Evolutionary conservation across 2,888 invertebrate species (phyloP), one percentile per base, ranked within the genome.

Genomic region (Rhorus exstirpatorius): DNA sequence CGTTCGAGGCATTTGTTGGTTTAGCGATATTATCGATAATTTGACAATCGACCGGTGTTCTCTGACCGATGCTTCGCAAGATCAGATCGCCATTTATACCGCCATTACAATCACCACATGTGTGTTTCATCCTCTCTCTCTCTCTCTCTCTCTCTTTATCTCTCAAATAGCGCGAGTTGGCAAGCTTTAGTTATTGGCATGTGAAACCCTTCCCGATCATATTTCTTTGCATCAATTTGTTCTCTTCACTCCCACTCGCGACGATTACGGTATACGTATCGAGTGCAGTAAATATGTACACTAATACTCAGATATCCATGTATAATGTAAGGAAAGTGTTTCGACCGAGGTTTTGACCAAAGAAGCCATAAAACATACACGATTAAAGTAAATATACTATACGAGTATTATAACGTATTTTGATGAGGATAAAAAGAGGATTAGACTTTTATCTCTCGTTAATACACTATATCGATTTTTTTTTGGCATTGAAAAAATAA

Each of bases 11-110:
- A 88, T n/a, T 91, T 92, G 92, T 92, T 92, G 91, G 91, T 92
- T 92, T 92, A 92, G 89, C 88, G 87, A 89, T 90, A 92, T 92
- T 92, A 92, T 89, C 91, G 92, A 91, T 92, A 92, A 92, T 92
- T 92, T 90, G 92, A 92, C 90, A 91, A 92, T 90, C 91, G 90
- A 87, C 87, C 86, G 84, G 77, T 84, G 83, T 77, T 84, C 51
- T 44, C 58, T 24, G 35, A 41, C 24, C 86, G 83, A 81, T 80
- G 60, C 63, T 82, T 72, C 74, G 81, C 74, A 63, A 81, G 79
- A 79, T 76, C 70, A 78, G 65, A 76, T 77, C 87, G 86, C 87
- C 86, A 86, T 88, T 89, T 89, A 86, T 87, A 80, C 85, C 88
- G 85, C 88, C 87, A 89, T 90, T 89, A 89, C 76, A 60, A 71